These are phyloP conservation scores for Maniola hyperantus DNA, from an alignment of 2,888 invertebrate genomes.

Conservation along the genomic window DNA sequence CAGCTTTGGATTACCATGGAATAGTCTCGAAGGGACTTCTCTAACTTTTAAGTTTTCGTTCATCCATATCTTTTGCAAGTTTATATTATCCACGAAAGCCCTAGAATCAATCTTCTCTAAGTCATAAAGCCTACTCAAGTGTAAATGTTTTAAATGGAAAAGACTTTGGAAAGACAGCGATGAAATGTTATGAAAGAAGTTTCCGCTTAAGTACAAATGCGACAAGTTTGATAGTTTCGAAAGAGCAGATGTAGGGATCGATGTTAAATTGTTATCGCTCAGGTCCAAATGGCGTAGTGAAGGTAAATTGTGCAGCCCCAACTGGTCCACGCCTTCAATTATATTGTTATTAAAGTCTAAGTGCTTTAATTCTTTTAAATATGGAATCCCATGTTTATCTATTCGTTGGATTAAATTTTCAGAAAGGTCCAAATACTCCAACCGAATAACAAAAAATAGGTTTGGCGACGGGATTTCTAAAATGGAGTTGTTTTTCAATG, in stretches of 20 bases:
- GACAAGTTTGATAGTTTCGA: slow-evolving; percentile 90
- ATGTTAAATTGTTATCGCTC: slow-evolving; percentile 91
- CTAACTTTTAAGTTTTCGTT: slow-evolving; percentile 89
- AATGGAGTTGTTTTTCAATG: slow-evolving; percentile 90
- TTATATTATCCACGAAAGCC: slow-evolving; percentile 93
- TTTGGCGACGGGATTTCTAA: slow-evolving; percentile 89
- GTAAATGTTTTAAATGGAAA: slow-evolving; percentile 89
- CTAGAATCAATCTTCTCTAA: slow-evolving; percentile 88
- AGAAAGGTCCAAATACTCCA: slow-evolving; percentile 89
- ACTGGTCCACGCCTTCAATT: slow-evolving; percentile 86
- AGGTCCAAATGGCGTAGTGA: slow-evolving; percentile 88
- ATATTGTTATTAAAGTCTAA: slow-evolving; percentile 90
- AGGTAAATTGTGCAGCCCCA: slow-evolving; percentile 88
- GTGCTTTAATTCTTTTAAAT: slow-evolving; percentile 86
- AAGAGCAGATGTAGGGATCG: slow-evolving; percentile 89
- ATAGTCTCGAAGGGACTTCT: slow-evolving; percentile 90
- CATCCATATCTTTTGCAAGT: slow-evolving; percentile 89
- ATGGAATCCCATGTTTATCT: slow-evolving; percentile 87
- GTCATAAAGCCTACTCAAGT: slow-evolving; percentile 86
- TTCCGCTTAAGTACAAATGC: slow-evolving; percentile 89
- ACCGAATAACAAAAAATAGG: slow-evolving; percentile 84
- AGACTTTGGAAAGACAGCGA: slow-evolving; percentile 92
- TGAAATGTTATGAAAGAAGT: slow-evolving; percentile 88
- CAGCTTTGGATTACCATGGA: slow-evolving; percentile 91
- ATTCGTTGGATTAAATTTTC: slow-evolving; percentile 90